Evolutionary conservation across 2,888 invertebrate species (phyloP).

Genomic region (Sepiola atlantica): DNA sequence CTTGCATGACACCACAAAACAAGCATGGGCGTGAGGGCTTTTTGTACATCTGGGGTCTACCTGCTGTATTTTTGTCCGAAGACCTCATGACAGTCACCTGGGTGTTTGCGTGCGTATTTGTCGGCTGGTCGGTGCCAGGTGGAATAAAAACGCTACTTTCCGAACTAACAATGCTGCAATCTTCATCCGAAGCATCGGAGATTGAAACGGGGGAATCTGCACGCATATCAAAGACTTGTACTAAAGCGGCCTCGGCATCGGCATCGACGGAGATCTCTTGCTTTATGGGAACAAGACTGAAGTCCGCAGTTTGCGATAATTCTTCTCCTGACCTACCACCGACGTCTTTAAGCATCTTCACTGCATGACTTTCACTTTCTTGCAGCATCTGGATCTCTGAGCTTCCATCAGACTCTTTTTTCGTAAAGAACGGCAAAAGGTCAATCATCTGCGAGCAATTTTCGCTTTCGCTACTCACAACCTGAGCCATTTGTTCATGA

Average conservation of each 20-base stretch:
- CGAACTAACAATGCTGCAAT: not conserved
- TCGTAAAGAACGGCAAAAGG: not conserved
- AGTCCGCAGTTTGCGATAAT: not conserved
- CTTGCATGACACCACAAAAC: constrained; percentile 41
- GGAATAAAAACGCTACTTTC: not conserved
- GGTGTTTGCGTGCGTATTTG: too few species aligned
- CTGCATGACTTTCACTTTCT: not conserved
- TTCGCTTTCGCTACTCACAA: not conserved
- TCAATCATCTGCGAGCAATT: not conserved
- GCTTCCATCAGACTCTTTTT: not conserved
- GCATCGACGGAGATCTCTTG: not conserved
- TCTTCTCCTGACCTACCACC: not conserved
- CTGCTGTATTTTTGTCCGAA: not conserved
- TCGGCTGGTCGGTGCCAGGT: not conserved
- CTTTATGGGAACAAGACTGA: not conserved
- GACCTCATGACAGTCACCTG: not conserved
- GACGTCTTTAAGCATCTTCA: not conserved
- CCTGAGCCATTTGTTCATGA: not conserved
- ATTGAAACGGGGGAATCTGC: constrained; percentile 36
- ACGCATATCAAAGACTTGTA: not conserved
- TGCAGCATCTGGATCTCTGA: not conserved
- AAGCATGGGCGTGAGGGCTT: constrained; percentile 41
- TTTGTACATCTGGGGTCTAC: not conserved
- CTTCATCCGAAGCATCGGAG: constrained; percentile 24
- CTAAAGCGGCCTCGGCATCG: not conserved